Evolutionary conservation across 2,888 invertebrate genomes (phyloP), one percentile per base, ranked within the genome.

Genomic region (Calephelis perditalis): DNA sequence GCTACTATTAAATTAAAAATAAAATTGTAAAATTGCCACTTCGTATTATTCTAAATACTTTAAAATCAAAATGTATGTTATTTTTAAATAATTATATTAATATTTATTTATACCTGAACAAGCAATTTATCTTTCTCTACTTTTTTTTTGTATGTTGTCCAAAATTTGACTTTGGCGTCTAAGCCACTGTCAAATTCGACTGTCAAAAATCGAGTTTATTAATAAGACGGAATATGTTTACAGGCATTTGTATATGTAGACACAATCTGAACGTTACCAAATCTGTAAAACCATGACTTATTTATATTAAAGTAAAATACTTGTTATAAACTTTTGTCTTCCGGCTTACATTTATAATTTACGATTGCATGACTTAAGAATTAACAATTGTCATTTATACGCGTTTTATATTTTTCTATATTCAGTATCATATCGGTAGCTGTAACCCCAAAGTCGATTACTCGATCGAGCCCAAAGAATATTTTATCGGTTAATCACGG

Each of bases 381-480:
- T 26, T 59, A 59, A 59, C 59, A 54, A 40, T 43, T 58, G 5
- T 52, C 52, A 40, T 58, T 37, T 58, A 40, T 58, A 58, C 58
- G 58, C 68, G 66, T 54, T 37, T 45, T 61, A 26, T 52, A 52
- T 52, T 52, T 52, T 26, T 52, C 15, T 49, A 52, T 52, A 52
- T 52, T 10, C 52, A 52, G 15, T 61, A 49, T 62, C 49, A 60
- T 57, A 63, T 56, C 63, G 35, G 44, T 59, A 59, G 55, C 55
- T 44, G 37, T 55, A 55, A 59, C 62, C 81, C 88, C 88, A 88
- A 89, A 89, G 89, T 85, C 84, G 77, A 82, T 82, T 78, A 82
- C 73, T 52, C 52, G 52, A 54, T 52, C 49, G 81, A 79, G 79
- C 68, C 89, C 89, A 90, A 89, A 90, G 89, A 89, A 76, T 87